Base-by-base conservation (phyloP, 2,113 vertebrate species). In the Physeter macrocephalus region DNA sequence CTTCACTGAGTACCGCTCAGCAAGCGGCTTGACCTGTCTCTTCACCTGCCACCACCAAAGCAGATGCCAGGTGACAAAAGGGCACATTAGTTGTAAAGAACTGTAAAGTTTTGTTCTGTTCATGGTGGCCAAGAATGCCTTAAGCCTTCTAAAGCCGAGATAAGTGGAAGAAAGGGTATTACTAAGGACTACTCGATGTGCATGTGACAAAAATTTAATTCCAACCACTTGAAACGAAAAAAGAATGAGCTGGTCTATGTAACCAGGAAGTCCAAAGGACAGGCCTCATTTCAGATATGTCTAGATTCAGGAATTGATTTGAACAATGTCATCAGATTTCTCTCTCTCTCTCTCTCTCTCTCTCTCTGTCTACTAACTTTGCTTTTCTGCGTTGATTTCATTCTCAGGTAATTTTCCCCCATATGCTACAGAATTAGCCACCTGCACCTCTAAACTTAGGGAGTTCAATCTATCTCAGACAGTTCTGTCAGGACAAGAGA, bases 31-130 rank as follows among this genome's bases (percentile, higher is more conserved):
- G 97, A 93, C 96, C 95, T 20, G 2, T 74, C 83, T 92, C 92
- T 84, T 95, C 54, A 82, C 96, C 59, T 23, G 31, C 80, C 1
- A 1, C 88, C 94, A 82, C 92, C 93, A 81, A 97, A 96, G 93
- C 92, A 93, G 95, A 97, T 93, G 89, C 95, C 96, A 72, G 31
- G 89, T 54, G 71, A 95, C 83, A 87, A 90, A 96, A 95, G 87
- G 93, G 77, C 87, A 88, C n/a, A 31, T n/a, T n/a, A 14, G 29
- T 59, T 83, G 72, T 82, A 72, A 96, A 94, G 87, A 97, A 97
- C 34, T 75, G 84, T 49, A 81, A 95, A 97, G 92, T 77, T 96
- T 57, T 61, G 54, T 62, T 96, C 97, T 81, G 49, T 80, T 86
- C 87, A 46, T 46, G 67, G 25, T 41, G 69, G 57, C 64, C 74